phyloP scores from a whole-genome alignment of 2,888 invertebrate species.

The Lampropteryx suffumata region DNA sequence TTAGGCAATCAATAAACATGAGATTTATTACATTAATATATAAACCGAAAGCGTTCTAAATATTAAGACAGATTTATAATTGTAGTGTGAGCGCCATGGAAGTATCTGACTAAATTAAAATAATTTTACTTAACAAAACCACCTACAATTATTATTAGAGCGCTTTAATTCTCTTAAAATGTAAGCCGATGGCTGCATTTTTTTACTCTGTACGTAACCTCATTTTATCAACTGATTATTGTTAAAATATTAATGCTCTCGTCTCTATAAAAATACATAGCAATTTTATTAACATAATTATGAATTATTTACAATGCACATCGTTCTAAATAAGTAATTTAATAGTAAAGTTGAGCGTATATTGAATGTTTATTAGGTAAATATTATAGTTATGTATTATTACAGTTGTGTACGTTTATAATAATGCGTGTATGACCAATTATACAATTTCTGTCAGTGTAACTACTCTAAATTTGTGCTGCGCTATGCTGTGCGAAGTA shows the following conservation, averaged over 20 bases:
- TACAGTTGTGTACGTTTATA: conserved; percentile 64
- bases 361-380: conserved; percentile 53
- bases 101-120: no score
- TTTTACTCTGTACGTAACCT: conserved; percentile 40
- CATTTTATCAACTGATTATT: conserved; percentile 36
- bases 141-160: no score
- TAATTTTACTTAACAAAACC: no score
- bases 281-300: conserved; percentile 35
- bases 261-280: conserved; percentile 36
- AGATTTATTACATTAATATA: no score
- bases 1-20: neutral
- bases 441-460: conserved; percentile 44
- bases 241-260: conserved; percentile 32
- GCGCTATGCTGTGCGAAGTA: conserved; percentile 41
- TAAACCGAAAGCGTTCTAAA: neutral
- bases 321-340: conserved; percentile 43
- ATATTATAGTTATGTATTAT: conserved; percentile 57
- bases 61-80: neutral
- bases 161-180: conserved; percentile 42
- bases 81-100: no score
- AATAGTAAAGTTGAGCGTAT: conserved; percentile 27
- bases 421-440: conserved; percentile 66
- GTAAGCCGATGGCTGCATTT: conserved; percentile 54
- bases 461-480: conserved; percentile 39
- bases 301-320: conserved; percentile 59